Evolutionary conservation across 2,888 invertebrate species (phyloP).

Genomic region (Ophraella communa): DNA sequence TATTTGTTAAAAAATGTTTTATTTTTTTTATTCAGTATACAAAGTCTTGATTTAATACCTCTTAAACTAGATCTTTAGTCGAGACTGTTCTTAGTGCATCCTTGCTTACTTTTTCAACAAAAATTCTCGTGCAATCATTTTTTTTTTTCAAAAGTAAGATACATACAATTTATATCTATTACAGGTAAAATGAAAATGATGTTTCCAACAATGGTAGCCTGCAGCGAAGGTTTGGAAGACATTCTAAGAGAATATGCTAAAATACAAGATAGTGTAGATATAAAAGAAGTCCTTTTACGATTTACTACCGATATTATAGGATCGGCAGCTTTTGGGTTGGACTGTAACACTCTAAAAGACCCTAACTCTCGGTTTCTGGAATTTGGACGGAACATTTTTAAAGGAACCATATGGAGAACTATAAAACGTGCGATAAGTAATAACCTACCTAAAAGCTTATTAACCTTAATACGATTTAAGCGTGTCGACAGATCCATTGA

Average conservation of each 20-base stretch:
- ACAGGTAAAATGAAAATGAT: conserved; percentile 71
- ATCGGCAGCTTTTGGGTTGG: conserved; percentile 65
- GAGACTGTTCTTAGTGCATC: too few species aligned
- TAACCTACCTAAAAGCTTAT: background rate
- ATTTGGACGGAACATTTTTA: conserved; percentile 39
- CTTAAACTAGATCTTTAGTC: too few species aligned
- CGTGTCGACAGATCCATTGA: background rate
- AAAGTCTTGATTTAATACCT: too few species aligned
- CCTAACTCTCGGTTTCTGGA: conserved; percentile 60
- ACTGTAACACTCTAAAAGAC: conserved; percentile 63
- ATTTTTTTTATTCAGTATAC: too few species aligned
- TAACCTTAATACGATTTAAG: background rate
- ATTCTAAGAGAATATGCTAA: conserved; percentile 27
- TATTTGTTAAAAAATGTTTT: too few species aligned
- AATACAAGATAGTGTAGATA: conserved; percentile 33
- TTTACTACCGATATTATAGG: conserved; percentile 67
- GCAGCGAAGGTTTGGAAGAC: conserved; percentile 48
- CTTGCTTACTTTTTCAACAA: too few species aligned
- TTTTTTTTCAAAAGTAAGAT: too few species aligned
- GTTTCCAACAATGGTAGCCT: conserved; percentile 66
- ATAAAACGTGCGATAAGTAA: background rate
- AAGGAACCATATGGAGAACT: background rate
- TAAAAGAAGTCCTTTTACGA: conserved; percentile 61
- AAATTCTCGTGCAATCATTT: too few species aligned
- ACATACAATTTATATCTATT: background rate